Base-by-base conservation (phyloP, 1,140 invertebrate species). In the Ceratina australensis region DNA sequence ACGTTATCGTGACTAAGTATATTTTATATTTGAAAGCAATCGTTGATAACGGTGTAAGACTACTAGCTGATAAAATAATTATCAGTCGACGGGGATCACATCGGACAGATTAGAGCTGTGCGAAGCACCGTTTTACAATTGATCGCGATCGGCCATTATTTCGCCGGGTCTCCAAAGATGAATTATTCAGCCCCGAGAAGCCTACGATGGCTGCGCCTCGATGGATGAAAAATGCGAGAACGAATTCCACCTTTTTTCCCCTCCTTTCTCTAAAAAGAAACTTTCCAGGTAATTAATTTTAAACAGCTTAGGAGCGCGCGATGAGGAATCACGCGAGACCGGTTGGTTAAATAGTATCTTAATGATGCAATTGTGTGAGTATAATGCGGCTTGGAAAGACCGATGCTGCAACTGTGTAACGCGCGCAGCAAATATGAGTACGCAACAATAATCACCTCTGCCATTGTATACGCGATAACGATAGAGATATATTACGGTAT, bases 331-430 rank as follows among this genome's bases (percentile, higher is more conserved):
- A 33, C 20, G 33, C 20, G 33, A 60, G 18, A 42, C 26, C 66
- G 66, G 74, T 61, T 76, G 66, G 74, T 61, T 76, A 76, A 76
- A 76, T 63, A 71, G 74, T 77, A 71, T 77, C 67, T 71, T 71
- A 77, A 77, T 63, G 74, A 77, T 77, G 74, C 74, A 71, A 77
- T 77, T 77, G 74, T 71, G 60, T 20, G 67, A 71, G 74, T 69
- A 71, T 71, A 77, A 77, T 18, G 49, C 49, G 22, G 47, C n/a
- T 47, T 60, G 10, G 66, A 54, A 77, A 77, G 28, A 24, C 49
- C 52, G 22, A 2, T 71, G 74, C 57, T 47, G 74, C 57, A 61
- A 63, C 57, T n/a, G 33, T 42, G 33, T 42, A 18, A 69, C 60
- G 61, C 57, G 22, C 74, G 15, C 15, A 26, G 22, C 63, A 42